phyloP scores from a whole-genome alignment of 1,140 invertebrate species.

The Nixonia krombeini region DNA sequence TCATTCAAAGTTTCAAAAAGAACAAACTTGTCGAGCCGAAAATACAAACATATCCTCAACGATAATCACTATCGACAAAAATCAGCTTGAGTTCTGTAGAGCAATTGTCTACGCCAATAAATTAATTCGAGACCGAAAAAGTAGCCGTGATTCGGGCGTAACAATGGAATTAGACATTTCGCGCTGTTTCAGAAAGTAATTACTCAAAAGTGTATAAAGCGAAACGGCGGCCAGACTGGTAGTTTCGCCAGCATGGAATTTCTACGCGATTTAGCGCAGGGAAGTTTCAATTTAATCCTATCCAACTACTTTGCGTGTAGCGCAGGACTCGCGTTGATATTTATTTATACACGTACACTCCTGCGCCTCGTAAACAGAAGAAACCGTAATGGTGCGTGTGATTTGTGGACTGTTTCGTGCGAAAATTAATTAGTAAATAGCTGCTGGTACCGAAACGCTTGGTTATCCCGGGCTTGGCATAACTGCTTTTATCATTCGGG shows the following conservation, averaged over 20 bases:
- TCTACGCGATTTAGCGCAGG: constrained; percentile 44
- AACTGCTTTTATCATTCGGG: constrained; percentile 18
- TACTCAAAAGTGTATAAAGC: constrained; percentile 45
- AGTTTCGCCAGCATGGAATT: constrained; percentile 38
- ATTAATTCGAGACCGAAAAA: too few relatives aligned
- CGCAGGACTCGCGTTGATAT: constrained; percentile 23
- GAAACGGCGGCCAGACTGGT: constrained; percentile 29
- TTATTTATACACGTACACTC: constrained; percentile 34
- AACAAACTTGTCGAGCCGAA: too few relatives aligned
- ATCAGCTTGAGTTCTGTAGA: too few relatives aligned
- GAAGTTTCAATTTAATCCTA: constrained; percentile 47
- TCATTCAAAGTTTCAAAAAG: too few relatives aligned
- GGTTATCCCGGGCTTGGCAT: background rate
- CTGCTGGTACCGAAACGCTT: constrained; percentile 7
- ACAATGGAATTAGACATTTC: constrained; percentile 20
- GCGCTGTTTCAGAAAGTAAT: constrained; percentile 36
- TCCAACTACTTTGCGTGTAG: constrained; percentile 41
- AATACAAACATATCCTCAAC: too few relatives aligned
- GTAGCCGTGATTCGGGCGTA: too few relatives aligned
- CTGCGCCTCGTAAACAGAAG: constrained; percentile 33
- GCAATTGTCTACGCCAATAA: too few relatives aligned
- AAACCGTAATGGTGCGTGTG: constrained; percentile 40
- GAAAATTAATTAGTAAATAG: constrained; percentile 46
- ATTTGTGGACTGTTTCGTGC: constrained; percentile 34
- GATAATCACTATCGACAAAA: too few relatives aligned